Percentiles rank a stretch among this genome's conserved stretches.
These are phyloP conservation scores for Apoda limacodes DNA, from an alignment of 2,888 invertebrate genomes.

Conservation along the genomic window DNA sequence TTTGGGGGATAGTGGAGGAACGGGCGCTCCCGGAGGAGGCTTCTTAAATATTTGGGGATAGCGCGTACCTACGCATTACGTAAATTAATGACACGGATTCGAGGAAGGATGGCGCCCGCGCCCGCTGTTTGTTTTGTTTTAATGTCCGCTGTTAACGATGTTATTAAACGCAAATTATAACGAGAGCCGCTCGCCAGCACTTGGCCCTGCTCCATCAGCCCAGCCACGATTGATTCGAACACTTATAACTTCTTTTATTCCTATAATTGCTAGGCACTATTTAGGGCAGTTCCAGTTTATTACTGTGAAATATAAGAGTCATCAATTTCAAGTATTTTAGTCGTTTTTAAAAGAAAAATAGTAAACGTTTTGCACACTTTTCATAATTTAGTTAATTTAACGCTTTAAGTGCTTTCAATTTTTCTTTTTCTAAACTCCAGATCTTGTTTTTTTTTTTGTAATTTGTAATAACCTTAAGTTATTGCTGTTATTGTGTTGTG, in stretches of 20 bases:
- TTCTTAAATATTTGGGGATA: conserved; percentile 72
- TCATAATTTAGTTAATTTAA: no score
- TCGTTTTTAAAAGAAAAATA: no score
- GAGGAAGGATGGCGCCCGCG: conserved; percentile 67
- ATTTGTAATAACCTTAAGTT: no score
- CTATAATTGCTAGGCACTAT: conserved; percentile 54
- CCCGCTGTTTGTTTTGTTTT: conserved; percentile 67
- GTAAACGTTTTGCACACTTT: no score
- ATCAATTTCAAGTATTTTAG: no score
- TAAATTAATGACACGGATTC: conserved; percentile 72
- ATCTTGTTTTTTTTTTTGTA: no score
- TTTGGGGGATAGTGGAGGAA: conserved; percentile 58
- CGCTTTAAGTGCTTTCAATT: no score
- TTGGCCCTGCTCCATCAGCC: conserved; percentile 23
- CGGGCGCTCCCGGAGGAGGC: conserved; percentile 68
- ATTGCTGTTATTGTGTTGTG: no score
- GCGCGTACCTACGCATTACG: conserved; percentile 72
- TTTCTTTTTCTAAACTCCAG: no score
- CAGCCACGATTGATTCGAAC: conserved; percentile 46
- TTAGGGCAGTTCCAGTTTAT: no score
- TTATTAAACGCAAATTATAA: conserved; percentile 65
- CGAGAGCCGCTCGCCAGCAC: conserved; percentile 29
- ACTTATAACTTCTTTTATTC: conserved; percentile 60
- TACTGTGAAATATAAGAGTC: no score
- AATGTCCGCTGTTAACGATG: conserved; percentile 67